Percentiles rank a stretch among this genome's conserved stretches.
Evolutionary conservation across 2,113 vertebrate species (phyloP).

Genomic region (Tamias sibiricus): DNA sequence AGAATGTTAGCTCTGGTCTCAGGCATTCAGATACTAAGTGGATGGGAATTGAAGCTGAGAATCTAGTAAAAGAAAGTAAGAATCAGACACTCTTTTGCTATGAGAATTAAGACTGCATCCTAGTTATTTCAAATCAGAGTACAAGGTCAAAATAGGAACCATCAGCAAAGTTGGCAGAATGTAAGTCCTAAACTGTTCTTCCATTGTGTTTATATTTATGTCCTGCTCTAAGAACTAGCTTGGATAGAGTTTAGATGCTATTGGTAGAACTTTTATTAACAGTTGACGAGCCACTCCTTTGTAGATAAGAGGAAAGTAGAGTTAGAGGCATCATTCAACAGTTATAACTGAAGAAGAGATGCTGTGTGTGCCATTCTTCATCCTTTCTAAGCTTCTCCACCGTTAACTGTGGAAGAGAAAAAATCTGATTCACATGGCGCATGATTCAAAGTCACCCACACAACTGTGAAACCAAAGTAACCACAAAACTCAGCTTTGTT

Average conservation of each 20-base stretch:
- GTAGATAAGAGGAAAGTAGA: neutral
- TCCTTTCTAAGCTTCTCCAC: neutral
- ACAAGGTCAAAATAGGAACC: neutral
- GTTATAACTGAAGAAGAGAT: neutral
- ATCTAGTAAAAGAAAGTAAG: neutral
- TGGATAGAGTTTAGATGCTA: neutral
- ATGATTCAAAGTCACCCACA: constrained; percentile 12
- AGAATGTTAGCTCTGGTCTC: neutral
- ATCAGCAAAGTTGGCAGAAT: neutral
- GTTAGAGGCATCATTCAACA: neutral
- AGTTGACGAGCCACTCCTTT: neutral
- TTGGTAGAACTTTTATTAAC: neutral
- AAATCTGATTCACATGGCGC: neutral
- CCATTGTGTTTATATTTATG: neutral
- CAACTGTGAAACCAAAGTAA: neutral
- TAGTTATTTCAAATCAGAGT: neutral
- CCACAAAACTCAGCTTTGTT: neutral
- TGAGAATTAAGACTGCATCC: neutral
- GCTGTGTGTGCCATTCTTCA: neutral
- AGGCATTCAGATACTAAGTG: neutral
- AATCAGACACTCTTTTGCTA: neutral
- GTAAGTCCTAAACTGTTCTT: neutral
- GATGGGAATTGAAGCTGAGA: neutral
- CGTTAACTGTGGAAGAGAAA: neutral
- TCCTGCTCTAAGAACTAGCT: neutral